These are phyloP conservation scores for Stomorhina lunata DNA, from an alignment of 2,888 invertebrate genomes.

Conservation along the genomic window DNA sequence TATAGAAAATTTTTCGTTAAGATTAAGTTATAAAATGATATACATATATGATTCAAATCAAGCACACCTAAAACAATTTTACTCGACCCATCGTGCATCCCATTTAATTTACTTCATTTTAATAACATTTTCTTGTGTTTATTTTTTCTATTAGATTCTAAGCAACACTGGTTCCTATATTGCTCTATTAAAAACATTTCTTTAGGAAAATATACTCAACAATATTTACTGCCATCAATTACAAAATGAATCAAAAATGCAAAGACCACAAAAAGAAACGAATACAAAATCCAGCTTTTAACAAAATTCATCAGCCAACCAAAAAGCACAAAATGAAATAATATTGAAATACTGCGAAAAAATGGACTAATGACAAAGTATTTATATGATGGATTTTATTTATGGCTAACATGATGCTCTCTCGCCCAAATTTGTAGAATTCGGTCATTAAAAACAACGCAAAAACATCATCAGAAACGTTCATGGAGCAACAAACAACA, in stretches of 20 bases:
- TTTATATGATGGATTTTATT: neutral
- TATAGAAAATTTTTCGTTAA: too few species aligned
- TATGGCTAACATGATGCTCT: neutral
- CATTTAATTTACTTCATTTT: slow-evolving; percentile 12
- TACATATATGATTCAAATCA: too few species aligned
- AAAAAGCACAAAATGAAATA: neutral
- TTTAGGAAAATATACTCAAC: neutral
- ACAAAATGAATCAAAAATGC: neutral
- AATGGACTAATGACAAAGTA: slow-evolving; percentile 18
- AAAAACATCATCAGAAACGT: neutral
- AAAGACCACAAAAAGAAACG: neutral
- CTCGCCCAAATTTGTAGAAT: neutral
- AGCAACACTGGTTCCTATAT: slow-evolving; percentile 55
- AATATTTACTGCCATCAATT: neutral
- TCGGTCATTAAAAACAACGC: neutral
- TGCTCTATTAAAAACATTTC: slow-evolving; percentile 43
- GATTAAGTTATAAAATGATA: too few species aligned
- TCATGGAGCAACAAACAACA: neutral
- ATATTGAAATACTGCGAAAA: neutral
- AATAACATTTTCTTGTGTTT: neutral
- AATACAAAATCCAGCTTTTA: neutral
- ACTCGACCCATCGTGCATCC: neutral
- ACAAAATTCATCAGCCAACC: neutral
- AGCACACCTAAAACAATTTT: too few species aligned
- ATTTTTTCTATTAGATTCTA: slow-evolving; percentile 50